Evolutionary conservation across 1,140 invertebrate genomes (phyloP), one percentile per base, ranked within the genome.

Genomic region (Dendrolimus kikuchii): DNA sequence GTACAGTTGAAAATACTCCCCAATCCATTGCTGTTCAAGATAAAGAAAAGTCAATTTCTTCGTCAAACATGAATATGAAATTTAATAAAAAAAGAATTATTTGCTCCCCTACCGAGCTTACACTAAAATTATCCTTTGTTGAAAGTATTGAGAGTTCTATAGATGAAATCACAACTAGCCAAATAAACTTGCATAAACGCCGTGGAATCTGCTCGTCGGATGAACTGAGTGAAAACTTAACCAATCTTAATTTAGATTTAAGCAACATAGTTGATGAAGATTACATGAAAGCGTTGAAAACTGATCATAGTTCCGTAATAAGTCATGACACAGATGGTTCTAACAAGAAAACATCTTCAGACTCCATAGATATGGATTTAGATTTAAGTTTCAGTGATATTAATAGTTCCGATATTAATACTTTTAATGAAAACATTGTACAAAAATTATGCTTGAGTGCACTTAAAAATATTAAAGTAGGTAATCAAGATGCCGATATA

Each of bases 171-270:
- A 83, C 83, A 10, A 74, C 75, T 5, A 77, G 66, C 51, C 74
- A 75, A 38, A 59, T 87, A 7, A 86, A 86, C 60, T 66, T 87
- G 46, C 88, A 90, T 62, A 91, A 90, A 65, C 84, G 89, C 4
- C 68, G 89, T 46, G 89, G 87, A 5, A 89, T 91, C 57, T 90
- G 89, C 74, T 88, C 89, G 5, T 88, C 88, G 5, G 75, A 86
- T 49, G 85, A 85, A 56, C 59, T 89, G 36, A 74, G 83, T 59
- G 75, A 87, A 46, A 73, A 81, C 53, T 71, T 86, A 46, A 77
- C 65, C 4, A 81, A 79, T 62, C 59, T 79, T 43, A 77, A 77
- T 60, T 45, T 79, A 50, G 71, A 71, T 42, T 63, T 64, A n/a
- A 73, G 70, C 49, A 71, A 73, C 54, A 73, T 74, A 7, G 66